A percentile compares a stretch with the other conserved stretches of the same genome.
These are phyloP conservation scores for Trialeurodes vaporariorum DNA, from an alignment of 1,140 invertebrate genomes.

Conservation along the genomic window DNA sequence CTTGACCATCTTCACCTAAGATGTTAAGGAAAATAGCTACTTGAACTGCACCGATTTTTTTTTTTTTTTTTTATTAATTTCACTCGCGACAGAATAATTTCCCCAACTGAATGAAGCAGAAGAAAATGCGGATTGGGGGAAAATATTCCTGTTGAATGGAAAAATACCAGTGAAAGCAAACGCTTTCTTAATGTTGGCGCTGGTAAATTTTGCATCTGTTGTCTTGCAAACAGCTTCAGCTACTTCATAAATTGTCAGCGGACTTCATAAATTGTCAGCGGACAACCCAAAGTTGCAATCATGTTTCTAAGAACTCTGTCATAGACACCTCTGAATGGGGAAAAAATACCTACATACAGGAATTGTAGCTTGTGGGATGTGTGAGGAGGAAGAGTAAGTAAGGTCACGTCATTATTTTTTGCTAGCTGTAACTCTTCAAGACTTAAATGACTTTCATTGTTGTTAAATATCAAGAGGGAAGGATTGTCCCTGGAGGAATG, in stretches of 20 bases:
- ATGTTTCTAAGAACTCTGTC: conserved; percentile 23
- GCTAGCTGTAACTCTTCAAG: conserved; percentile 25
- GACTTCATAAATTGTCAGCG: conserved; percentile 25
- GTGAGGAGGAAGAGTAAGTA: conserved; percentile 34
- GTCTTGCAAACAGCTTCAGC: conserved; percentile 22
- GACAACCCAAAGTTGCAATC: too few relatives aligned
- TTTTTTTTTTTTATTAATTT: too few relatives aligned
- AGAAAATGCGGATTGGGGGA: too few relatives aligned
- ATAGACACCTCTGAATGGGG: conserved; percentile 29
- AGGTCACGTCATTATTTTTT: conserved; percentile 27
- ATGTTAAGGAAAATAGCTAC: too few relatives aligned
- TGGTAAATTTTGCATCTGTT: conserved; percentile 23
- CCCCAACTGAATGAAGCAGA: too few relatives aligned
- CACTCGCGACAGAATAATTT: too few relatives aligned
- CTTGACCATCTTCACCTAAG: too few relatives aligned
- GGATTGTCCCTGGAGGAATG: conserved; percentile 16
- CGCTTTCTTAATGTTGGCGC: conserved; percentile 22
- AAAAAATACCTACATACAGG: conserved; percentile 34
- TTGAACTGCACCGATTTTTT: too few relatives aligned
- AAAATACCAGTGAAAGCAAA: conserved; percentile 28
- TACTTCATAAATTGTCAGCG: conserved; percentile 29
- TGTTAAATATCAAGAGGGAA: conserved; percentile 16
- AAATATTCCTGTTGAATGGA: conserved; percentile 32
- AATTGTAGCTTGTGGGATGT: conserved; percentile 36
- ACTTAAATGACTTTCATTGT: conserved; percentile 24